Conservation (phyloP, 2,797 vertebrate genomes). For the Sebastes alutus region DNA sequence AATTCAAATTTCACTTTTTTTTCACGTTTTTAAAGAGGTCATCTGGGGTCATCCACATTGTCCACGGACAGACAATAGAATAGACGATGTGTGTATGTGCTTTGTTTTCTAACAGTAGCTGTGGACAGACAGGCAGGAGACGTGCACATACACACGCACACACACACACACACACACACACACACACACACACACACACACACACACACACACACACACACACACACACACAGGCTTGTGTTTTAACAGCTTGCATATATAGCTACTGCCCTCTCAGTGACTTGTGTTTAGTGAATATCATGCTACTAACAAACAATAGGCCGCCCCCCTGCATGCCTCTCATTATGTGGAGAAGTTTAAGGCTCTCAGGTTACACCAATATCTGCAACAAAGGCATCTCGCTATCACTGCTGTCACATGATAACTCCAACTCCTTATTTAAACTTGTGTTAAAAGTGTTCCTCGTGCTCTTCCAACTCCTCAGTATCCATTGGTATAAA, state of each 20-base stretch:
- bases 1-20: background rate
- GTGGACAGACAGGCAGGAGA: background rate
- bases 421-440: background rate
- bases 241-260: constrained; percentile 47
- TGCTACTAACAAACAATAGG: constrained; percentile 44
- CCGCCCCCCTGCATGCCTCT: background rate
- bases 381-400: background rate
- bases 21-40: background rate
- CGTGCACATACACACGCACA: background rate
- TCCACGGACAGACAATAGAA: background rate
- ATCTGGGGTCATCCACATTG: background rate
- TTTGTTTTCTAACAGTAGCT: background rate
- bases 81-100: background rate
- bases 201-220: too few relatives aligned
- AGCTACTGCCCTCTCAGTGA: background rate
- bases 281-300: constrained; percentile 32
- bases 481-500: background rate
- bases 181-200: background rate
- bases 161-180: background rate
- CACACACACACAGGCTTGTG: background rate
- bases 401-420: background rate
- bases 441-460: background rate
- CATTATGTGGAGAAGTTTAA: constrained; percentile 19
- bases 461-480: background rate
- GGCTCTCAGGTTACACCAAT: constrained; percentile 19